Percentiles rank a stretch among this genome's conserved stretches.
Conservation (phyloP, 2,113 vertebrate genomes). For the Malurus elegans region DNA sequence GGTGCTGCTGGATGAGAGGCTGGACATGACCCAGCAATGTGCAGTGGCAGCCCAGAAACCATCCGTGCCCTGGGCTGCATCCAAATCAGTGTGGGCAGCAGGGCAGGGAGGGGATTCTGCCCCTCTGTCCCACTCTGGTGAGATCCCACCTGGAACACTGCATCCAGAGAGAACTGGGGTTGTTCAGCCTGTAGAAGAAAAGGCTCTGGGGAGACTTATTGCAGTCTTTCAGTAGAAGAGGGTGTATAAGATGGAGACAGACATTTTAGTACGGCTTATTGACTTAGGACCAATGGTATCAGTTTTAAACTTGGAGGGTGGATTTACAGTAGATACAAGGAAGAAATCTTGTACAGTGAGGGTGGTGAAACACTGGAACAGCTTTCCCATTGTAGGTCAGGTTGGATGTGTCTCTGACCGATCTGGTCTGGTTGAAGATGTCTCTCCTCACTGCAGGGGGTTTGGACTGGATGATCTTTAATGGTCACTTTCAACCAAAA, state of each 20-base stretch:
- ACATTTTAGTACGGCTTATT: background rate
- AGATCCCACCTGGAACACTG: background rate
- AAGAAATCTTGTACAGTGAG: background rate
- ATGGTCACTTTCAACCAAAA: background rate
- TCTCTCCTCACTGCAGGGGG: background rate
- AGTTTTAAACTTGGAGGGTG: background rate
- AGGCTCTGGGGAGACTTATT: background rate
- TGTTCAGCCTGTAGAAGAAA: background rate
- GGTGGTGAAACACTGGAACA: background rate
- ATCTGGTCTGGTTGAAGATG: background rate
- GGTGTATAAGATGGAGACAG: background rate
- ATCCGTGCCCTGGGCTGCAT: background rate
- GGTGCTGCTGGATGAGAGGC: background rate
- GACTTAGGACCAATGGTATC: background rate
- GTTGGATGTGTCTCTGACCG: background rate
- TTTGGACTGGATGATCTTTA: background rate
- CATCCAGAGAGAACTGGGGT: background rate
- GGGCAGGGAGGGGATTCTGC: background rate
- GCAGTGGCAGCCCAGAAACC: background rate
- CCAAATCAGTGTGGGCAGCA: background rate
- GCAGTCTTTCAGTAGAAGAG: background rate
- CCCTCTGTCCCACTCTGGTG: background rate
- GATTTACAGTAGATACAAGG: background rate
- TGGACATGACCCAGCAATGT: background rate
- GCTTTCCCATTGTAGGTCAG: background rate